Conservation (phyloP, 2,113 vertebrate species). For the Acrocephalus arundinaceus region DNA sequence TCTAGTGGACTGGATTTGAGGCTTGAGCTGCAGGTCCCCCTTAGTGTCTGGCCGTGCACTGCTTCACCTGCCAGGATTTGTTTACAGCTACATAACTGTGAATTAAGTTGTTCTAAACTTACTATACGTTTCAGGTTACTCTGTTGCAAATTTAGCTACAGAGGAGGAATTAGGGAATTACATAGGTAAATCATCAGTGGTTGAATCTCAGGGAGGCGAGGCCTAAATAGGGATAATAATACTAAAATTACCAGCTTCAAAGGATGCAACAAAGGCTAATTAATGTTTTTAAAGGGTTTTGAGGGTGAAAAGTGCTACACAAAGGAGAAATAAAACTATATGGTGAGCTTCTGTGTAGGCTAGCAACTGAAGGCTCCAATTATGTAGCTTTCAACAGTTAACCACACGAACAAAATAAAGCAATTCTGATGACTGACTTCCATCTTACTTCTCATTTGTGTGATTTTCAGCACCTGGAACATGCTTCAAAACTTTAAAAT, state of each 20-base stretch:
- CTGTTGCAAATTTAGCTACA: background rate
- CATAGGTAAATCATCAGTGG: background rate
- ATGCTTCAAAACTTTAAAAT: background rate
- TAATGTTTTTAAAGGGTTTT: background rate
- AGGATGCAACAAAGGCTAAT: background rate
- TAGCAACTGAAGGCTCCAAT: background rate
- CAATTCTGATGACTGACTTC: background rate
- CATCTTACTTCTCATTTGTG: background rate
- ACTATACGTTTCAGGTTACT: background rate
- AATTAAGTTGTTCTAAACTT: background rate
- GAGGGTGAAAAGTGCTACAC: background rate
- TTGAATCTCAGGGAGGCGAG: background rate
- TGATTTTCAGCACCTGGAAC: background rate
- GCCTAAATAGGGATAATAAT: background rate
- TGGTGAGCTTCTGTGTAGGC: background rate
- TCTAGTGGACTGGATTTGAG: background rate
- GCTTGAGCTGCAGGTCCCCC: background rate
- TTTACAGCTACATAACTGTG: background rate
- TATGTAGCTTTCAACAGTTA: background rate
- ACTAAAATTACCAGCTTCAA: slow-evolving; percentile 20
- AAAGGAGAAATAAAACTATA: slow-evolving; percentile 1
- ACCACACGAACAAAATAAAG: background rate
- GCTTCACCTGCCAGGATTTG: background rate
- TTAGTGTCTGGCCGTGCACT: background rate
- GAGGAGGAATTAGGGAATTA: background rate